Conservation (phyloP, 2,888 invertebrate species). For the Polydesmus complanatus region DNA sequence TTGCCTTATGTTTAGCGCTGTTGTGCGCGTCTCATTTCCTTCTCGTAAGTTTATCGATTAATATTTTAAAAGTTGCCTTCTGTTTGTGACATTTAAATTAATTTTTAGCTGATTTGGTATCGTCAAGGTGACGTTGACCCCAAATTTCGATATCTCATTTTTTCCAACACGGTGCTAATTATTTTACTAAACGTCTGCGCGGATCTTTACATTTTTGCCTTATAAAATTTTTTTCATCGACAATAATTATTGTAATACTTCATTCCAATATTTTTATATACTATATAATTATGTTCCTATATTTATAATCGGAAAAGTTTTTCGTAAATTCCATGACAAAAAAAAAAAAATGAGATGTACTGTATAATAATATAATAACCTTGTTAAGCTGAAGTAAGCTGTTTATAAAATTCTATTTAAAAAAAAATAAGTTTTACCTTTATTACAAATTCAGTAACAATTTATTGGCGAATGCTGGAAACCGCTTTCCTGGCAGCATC, state of each 20-base stretch:
- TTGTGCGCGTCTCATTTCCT: conserved; percentile 31
- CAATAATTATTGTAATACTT: background rate
- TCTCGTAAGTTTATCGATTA: conserved; percentile 31
- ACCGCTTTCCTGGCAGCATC: conserved; percentile 87
- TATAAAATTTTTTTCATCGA: background rate
- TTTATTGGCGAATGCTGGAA: conserved; percentile 24
- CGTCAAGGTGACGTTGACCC: conserved; percentile 35
- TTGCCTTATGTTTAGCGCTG: conserved; percentile 31
- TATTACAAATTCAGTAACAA: too few species aligned
- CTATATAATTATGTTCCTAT: background rate
- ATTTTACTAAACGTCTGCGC: conserved; percentile 33
- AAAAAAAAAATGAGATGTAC: background rate
- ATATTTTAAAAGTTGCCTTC: too few species aligned
- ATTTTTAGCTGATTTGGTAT: conserved; percentile 34
- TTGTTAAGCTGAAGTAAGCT: too few species aligned
- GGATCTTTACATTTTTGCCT: conserved; percentile 27
- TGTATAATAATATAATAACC: too few species aligned
- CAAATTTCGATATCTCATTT: conserved; percentile 34
- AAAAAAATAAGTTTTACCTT: too few species aligned
- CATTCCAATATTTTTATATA: background rate
- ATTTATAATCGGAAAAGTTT: background rate
- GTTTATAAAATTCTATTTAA: too few species aligned
- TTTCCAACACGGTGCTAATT: conserved; percentile 33
- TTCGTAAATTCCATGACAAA: background rate
- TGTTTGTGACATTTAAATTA: too few species aligned